Evolutionary conservation across 2,888 invertebrate species (phyloP).

Genomic region (Neoascia interrupta): DNA sequence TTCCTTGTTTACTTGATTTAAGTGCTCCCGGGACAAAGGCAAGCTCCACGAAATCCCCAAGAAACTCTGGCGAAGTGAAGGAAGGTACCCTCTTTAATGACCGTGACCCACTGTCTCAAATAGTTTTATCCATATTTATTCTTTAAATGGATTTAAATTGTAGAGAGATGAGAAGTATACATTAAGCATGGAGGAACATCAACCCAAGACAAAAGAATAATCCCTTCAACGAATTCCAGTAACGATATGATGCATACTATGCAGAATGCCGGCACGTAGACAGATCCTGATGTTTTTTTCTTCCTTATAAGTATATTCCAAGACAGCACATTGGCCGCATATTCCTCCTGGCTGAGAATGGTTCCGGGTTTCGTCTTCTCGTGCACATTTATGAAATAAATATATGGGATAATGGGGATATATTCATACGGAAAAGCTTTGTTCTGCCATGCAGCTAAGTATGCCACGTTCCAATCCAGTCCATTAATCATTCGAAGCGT

Average conservation of each 20-base stretch:
- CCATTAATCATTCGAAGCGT: slow-evolving; percentile 59
- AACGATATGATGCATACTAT: slow-evolving; percentile 3
- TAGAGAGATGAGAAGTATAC: slow-evolving; percentile 2
- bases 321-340: background rate
- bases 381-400: slow-evolving; percentile 14
- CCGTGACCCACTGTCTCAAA: slow-evolving; percentile 8
- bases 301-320: slow-evolving; percentile 6
- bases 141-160: slow-evolving; percentile 26
- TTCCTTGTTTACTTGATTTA: slow-evolving; percentile 21
- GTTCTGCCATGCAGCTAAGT: slow-evolving; percentile 8
- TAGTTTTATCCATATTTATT: slow-evolving; percentile 23
- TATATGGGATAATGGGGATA: slow-evolving; percentile 28
- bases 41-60: background rate
- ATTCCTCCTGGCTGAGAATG: too few species aligned
- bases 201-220: slow-evolving; percentile 4
- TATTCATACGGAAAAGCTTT: background rate
- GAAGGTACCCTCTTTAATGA: background rate
- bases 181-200: background rate
- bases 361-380: background rate
- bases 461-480: slow-evolving; percentile 53
- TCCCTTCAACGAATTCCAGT: slow-evolving; percentile 15
- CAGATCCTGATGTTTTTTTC: background rate
- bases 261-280: slow-evolving; percentile 23
- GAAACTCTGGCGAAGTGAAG: background rate
- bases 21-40: slow-evolving; percentile 15